These are phyloP conservation scores for Neoaliturus tenellus DNA, from an alignment of 2,888 invertebrate species.

Conservation along the genomic window DNA sequence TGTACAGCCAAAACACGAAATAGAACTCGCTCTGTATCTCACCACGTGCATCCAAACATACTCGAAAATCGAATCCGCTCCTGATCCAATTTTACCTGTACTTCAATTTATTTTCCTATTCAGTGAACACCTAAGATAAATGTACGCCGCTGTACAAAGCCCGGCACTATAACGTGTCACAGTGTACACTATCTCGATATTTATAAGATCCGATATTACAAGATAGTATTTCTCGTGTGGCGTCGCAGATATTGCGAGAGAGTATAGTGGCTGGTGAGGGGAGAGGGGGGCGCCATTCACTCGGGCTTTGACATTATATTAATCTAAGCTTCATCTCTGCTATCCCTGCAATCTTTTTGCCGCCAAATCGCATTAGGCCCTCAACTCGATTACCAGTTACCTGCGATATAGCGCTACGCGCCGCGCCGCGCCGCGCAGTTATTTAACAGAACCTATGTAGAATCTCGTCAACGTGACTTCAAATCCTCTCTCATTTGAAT, in stretches of 20 bases:
- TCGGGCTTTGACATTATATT: constrained; percentile 48
- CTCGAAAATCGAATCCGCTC: too few relatives aligned
- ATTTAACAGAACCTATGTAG: not conserved
- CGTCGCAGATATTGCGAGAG: constrained; percentile 14
- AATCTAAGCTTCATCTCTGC: constrained; percentile 44
- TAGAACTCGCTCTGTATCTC: too few relatives aligned
- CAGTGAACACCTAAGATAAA: not conserved
- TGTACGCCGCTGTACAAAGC: not conserved
- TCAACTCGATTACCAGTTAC: constrained; percentile 37
- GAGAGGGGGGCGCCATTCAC: constrained; percentile 3
- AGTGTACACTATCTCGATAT: not conserved
- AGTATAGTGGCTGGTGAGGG: not conserved
- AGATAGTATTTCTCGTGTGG: not conserved
- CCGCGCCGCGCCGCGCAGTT: not conserved
- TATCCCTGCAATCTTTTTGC: constrained; percentile 31
- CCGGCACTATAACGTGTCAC: not conserved
- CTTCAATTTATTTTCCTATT: not conserved
- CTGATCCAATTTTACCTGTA: not conserved
- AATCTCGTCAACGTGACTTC: too few relatives aligned
- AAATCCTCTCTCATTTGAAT: too few relatives aligned
- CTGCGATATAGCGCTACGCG: too few relatives aligned
- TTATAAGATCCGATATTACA: constrained; percentile 13
- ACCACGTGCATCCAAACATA: too few relatives aligned
- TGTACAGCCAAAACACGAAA: too few relatives aligned
- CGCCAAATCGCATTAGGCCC: constrained; percentile 29